phyloP scores from a whole-genome alignment of 2,797 vertebrate genomes.

The Mus caroli region DNA sequence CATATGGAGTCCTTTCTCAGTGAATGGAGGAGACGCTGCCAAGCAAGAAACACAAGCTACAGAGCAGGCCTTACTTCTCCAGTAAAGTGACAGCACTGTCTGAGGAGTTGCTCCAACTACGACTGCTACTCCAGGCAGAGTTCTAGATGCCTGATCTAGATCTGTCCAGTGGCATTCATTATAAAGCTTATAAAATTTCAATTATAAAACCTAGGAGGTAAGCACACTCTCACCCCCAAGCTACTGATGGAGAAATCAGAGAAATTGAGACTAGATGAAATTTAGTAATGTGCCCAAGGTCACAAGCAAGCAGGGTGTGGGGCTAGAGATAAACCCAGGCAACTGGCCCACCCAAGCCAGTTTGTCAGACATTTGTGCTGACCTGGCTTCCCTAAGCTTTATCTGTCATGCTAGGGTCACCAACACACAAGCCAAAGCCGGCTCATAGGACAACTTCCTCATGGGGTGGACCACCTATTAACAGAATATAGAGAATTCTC shows the following conservation, averaged over 20 bases:
- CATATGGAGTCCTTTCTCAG: background rate
- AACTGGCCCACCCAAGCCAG: background rate
- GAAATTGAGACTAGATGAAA: conserved; percentile 16
- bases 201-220: background rate
- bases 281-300: background rate
- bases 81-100: background rate
- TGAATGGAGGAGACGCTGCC: too few species aligned
- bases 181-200: background rate
- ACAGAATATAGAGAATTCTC: conserved; percentile 27
- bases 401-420: background rate
- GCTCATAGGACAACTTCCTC: background rate
- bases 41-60: background rate
- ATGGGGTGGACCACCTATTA: background rate
- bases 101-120: background rate
- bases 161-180: background rate
- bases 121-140: background rate
- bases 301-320: background rate
- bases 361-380: background rate
- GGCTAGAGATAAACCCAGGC: background rate
- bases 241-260: background rate
- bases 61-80: background rate
- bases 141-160: background rate
- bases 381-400: background rate
- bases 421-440: background rate
- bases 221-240: background rate